Percentiles rank a stretch among this genome's conserved stretches.
phyloP scores from a whole-genome alignment of 2,797 vertebrate species.

The Centropyge bicolor region DNA sequence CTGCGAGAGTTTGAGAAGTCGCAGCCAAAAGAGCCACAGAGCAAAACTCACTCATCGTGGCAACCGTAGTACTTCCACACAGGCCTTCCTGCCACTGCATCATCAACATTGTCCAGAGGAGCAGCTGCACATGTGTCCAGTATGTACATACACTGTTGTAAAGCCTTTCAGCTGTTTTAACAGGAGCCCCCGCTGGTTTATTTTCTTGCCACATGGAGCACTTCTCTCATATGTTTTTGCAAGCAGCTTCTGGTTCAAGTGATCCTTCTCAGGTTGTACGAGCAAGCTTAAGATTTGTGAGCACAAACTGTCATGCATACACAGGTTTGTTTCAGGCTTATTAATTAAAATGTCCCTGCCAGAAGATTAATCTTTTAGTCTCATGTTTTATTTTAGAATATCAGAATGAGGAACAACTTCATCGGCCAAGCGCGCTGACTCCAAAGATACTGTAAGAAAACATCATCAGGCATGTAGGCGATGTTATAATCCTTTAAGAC shows the following conservation, averaged over 20 bases:
- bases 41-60: neutral
- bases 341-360: conserved; percentile 3
- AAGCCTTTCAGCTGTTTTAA: neutral
- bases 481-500: neutral
- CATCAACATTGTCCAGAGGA: neutral
- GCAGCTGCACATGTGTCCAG: neutral
- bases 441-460: neutral
- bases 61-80: neutral
- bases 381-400: conserved; percentile 20
- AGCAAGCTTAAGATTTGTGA: conserved; percentile 6
- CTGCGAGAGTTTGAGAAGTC: neutral
- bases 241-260: conserved; percentile 9
- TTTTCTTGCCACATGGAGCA: neutral
- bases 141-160: too few species aligned
- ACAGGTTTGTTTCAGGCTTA: neutral
- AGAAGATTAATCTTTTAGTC: conserved; percentile 14
- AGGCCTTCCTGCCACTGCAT: neutral
- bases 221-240: neutral
- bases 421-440: neutral
- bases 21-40: neutral
- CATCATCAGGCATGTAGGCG: neutral
- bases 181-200: neutral
- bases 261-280: neutral
- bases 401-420: neutral
- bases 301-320: conserved; percentile 10